phyloP scores from a whole-genome alignment of 2,113 vertebrate species.

The Daboia siamensis region DNA sequence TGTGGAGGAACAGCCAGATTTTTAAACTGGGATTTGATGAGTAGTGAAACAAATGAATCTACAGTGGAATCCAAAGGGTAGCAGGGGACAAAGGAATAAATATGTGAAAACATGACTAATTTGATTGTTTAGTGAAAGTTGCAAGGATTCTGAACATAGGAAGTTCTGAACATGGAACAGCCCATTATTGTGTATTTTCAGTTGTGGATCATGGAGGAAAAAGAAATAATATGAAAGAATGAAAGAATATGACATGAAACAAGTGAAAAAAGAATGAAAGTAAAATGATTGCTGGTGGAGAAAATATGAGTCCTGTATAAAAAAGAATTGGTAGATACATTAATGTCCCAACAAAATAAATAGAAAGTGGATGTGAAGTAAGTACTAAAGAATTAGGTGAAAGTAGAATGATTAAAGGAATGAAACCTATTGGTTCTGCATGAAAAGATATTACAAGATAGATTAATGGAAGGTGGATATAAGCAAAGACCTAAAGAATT shows the following conservation, averaged over 20 bases:
- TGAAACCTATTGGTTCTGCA: neutral
- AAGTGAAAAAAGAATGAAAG: neutral
- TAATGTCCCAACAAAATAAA: neutral
- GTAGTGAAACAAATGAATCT: neutral
- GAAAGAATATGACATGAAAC: neutral
- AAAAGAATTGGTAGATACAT: neutral
- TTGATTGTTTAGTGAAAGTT: neutral
- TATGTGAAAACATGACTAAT: neutral
- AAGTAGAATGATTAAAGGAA: neutral
- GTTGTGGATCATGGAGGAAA: neutral
- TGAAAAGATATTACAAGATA: neutral
- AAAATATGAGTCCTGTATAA: neutral
- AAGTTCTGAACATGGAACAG: neutral
- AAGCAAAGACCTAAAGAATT: neutral
- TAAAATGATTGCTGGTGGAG: neutral
- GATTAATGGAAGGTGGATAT: neutral
- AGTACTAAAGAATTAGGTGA: neutral
- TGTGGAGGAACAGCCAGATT: neutral
- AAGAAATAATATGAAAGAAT: neutral
- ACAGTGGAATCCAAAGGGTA: neutral
- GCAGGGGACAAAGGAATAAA: neutral
- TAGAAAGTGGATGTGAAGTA: neutral
- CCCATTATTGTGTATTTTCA: neutral
- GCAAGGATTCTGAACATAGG: neutral
- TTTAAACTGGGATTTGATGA: neutral